Evolutionary conservation across 1,140 invertebrate genomes (phyloP).

Genomic region (Diabrotica undecimpunctata): DNA sequence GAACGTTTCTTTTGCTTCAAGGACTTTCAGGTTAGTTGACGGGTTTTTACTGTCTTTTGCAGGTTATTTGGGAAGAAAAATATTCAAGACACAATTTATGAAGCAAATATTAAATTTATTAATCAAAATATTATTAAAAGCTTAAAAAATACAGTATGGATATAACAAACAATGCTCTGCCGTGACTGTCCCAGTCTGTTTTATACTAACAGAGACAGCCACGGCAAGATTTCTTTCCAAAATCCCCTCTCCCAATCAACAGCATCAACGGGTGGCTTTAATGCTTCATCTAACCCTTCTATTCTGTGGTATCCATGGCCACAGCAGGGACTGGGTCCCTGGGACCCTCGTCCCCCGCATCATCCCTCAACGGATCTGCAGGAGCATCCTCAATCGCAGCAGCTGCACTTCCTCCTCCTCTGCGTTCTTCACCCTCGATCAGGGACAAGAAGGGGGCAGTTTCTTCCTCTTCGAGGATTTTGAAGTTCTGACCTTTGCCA

Average conservation of each 20-base stretch:
- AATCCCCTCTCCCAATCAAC: not conserved
- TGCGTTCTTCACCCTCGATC: conserved; percentile 71
- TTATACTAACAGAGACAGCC: conserved; percentile 29
- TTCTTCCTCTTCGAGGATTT: conserved; percentile 73
- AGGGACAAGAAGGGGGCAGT: conserved; percentile 65
- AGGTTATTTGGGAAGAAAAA: too few species aligned
- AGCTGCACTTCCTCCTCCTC: conserved; percentile 53
- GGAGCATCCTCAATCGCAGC: conserved; percentile 41
- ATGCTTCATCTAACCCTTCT: conserved; percentile 28
- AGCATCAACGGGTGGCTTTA: not conserved
- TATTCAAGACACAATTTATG: too few species aligned
- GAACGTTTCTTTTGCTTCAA: too few species aligned
- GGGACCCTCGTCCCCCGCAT: conserved; percentile 43
- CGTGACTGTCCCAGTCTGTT: conserved; percentile 33
- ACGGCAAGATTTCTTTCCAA: conserved; percentile 30
- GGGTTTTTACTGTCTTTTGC: too few species aligned
- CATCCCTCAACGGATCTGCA: conserved; percentile 29
- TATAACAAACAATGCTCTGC: conserved; percentile 21
- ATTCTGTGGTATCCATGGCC: conserved; percentile 58
- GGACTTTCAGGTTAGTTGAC: too few species aligned
- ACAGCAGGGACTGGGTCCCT: conserved; percentile 51
- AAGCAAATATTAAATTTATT: conserved; percentile 15
- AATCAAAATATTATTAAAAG: conserved; percentile 11
- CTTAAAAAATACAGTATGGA: conserved; percentile 6
- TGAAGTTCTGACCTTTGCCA: conserved; percentile 75